phyloP scores from a whole-genome alignment of 1,140 invertebrate species.

The Trichonephila clavipes region DNA sequence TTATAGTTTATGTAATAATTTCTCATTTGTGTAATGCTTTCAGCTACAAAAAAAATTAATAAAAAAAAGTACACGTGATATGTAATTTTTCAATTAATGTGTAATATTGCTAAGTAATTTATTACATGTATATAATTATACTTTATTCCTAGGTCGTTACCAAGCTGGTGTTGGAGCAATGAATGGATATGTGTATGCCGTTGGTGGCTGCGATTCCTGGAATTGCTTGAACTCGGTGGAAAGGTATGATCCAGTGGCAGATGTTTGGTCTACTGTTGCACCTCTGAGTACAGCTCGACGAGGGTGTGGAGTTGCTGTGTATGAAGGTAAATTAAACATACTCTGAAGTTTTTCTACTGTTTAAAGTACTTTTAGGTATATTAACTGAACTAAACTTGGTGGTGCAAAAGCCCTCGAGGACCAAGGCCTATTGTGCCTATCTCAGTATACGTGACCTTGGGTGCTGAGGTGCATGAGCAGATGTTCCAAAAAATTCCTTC shows the following conservation, averaged over 20 bases:
- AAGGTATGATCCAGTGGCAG: constrained; percentile 82
- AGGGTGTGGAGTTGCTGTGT: constrained; percentile 86
- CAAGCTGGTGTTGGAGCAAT: constrained; percentile 85
- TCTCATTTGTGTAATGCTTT: too few species aligned
- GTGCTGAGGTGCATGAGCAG: too few species aligned
- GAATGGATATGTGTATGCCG: constrained; percentile 82
- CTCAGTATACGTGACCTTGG: too few species aligned
- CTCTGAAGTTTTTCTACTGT: background rate
- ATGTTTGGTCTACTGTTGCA: constrained; percentile 81
- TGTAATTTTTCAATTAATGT: too few species aligned
- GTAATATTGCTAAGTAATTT: too few species aligned
- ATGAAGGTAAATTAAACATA: constrained; percentile 82
- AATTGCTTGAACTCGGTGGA: constrained; percentile 83
- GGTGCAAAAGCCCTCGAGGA: too few species aligned
- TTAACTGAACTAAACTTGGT: too few species aligned
- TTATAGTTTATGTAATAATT: too few species aligned
- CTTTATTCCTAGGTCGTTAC: constrained; percentile 85
- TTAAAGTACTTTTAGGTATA: background rate
- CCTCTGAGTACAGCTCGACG: constrained; percentile 81
- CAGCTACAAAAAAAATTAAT: too few species aligned
- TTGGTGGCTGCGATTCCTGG: constrained; percentile 84
- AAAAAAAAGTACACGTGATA: too few species aligned
- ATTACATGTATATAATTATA: background rate
- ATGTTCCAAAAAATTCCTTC: too few species aligned
- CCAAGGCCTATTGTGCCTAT: too few species aligned